A percentile compares a stretch with the other conserved stretches of the same genome.
phyloP scores from a whole-genome alignment of 2,888 invertebrate genomes.

The Habrosyne pyritoides region DNA sequence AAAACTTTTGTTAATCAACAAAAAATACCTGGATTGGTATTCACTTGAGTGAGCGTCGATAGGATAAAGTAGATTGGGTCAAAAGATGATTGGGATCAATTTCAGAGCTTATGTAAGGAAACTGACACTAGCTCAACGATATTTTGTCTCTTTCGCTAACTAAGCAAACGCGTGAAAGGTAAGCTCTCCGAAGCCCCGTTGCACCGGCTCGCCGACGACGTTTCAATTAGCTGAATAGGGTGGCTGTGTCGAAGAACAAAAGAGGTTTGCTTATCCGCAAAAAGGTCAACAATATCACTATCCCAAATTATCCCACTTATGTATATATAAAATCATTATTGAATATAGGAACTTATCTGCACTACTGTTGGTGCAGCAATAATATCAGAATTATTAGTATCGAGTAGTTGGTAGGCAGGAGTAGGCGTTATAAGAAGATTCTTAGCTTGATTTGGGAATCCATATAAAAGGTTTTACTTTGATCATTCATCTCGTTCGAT shows the following conservation, averaged over 20 bases:
- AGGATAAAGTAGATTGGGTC: neutral
- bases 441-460: neutral
- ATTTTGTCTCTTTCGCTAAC: too few species aligned
- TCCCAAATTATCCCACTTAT: neutral
- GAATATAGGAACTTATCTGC: too few species aligned
- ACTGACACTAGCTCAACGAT: too few species aligned
- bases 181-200: too few species aligned
- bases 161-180: too few species aligned
- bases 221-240: too few species aligned
- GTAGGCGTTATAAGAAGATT: neutral
- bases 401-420: too few species aligned
- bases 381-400: too few species aligned
- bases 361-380: too few species aligned
- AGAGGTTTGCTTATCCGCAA: neutral
- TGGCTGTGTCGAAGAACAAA: neutral
- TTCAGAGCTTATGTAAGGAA: too few species aligned
- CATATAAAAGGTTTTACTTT: neutral
- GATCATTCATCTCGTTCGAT: conserved; percentile 1
- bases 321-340: neutral
- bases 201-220: too few species aligned
- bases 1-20: neutral
- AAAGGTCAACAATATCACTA: neutral
- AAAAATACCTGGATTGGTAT: neutral
- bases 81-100: neutral
- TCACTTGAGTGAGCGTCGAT: neutral